These are phyloP conservation scores for Oryzias celebensis DNA, from an alignment of 2,113 vertebrate genomes.

Conservation along the genomic window DNA sequence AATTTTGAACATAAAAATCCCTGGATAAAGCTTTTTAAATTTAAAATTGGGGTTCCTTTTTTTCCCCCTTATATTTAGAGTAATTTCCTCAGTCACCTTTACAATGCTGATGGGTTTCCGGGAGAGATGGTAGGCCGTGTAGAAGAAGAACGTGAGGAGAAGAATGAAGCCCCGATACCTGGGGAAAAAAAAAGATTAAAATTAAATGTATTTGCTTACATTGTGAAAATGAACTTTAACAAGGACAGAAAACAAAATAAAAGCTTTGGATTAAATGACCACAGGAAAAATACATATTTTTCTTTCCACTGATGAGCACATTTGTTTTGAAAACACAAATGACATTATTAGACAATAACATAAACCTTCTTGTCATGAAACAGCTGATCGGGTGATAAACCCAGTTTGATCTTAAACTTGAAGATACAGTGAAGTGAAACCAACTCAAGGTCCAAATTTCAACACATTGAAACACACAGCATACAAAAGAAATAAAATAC, in stretches of 20 bases:
- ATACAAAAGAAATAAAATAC: too few species aligned
- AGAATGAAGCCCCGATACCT: slow-evolving; percentile 90
- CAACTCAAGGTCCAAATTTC: too few species aligned
- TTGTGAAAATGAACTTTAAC: not conserved
- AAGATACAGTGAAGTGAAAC: not conserved
- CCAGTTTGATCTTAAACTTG: not conserved
- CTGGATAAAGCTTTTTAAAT: too few species aligned
- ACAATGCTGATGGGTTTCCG: slow-evolving; percentile 96
- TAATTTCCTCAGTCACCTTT: slow-evolving; percentile 78
- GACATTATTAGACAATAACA: not conserved
- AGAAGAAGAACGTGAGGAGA: slow-evolving; percentile 90
- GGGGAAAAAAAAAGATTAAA: slow-evolving; percentile 12
- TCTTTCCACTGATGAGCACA: not conserved
- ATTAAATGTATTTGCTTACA: not conserved
- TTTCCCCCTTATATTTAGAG: not conserved
- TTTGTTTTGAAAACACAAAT: not conserved
- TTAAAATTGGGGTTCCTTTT: not conserved
- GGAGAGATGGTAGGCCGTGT: slow-evolving; percentile 93
- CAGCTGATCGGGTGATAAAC: not conserved
- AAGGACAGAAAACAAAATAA: not conserved
- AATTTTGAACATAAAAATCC: too few species aligned
- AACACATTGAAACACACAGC: too few species aligned
- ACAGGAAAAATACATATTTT: not conserved
- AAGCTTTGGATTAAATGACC: not conserved
- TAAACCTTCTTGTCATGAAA: not conserved